Base-by-base conservation (phyloP, 2,113 vertebrate genomes). In the Morone chrysops region DNA sequence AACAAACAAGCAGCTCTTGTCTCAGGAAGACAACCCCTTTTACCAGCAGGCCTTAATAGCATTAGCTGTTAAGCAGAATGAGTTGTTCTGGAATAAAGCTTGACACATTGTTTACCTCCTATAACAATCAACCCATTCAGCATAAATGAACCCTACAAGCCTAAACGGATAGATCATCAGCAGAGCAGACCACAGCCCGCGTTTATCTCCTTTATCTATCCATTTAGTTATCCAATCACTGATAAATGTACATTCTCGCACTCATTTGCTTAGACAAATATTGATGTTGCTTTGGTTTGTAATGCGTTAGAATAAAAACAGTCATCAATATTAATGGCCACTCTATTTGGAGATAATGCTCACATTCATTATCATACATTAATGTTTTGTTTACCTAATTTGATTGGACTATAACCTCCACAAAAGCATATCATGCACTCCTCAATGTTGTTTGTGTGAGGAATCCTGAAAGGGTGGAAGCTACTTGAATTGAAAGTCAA, bases 261-360 rank as follows among this genome's bases (percentile, higher is more conserved):
- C 78, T 90, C 73, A 75, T 88, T 93, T 80, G 77, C 63, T 20
- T 63, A 72, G 80, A 89, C 87, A 90, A 88, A 88, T 89, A 89
- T 91, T 90, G 88, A 88, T 79, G 87, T 36, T 63, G 70, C 82
- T 82, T 83, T 56, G 63, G 47, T 67, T 81, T 78, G 70, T 80
- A 73, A 84, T 78, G 82, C 43, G 22, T 43, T 16, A 16, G 74
- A 66, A 87, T 87, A 40, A 84, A 88, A 85, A 81, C 79, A 79
- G 75, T 85, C 87, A 92, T 92, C 40, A 89, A 88, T 91, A 91
- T 92, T 94, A 91, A 93, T 90, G 87, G 56, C 53, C 81, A 86
- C 76, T 86, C 83, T 81, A 69, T 92, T 89, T 80, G 71, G 81
- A 85, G 87, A 90, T 93, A 88, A 89, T 88, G 75, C 84, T 83